A percentile compares a stretch with the other conserved stretches of the same genome.
These are phyloP conservation scores for Macroramphosus scolopax DNA, from an alignment of 2,797 vertebrate genomes.

Conservation along the genomic window DNA sequence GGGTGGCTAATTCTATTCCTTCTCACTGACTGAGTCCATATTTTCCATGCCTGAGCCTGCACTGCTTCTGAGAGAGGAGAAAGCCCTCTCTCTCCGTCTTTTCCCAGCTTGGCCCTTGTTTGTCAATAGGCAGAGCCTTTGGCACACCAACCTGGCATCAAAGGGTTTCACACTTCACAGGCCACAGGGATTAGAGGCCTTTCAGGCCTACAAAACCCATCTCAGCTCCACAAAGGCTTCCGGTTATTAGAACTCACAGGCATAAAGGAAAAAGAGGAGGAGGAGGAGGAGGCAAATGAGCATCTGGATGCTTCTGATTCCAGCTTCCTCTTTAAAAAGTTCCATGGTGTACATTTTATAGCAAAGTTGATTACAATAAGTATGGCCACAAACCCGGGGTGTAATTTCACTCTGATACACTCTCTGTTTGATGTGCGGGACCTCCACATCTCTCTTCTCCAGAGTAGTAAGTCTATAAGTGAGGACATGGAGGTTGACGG, in stretches of 20 bases:
- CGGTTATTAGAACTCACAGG: constrained; percentile 78
- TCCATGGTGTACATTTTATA: constrained; percentile 64
- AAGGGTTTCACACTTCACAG: constrained; percentile 84
- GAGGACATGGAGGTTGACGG: constrained; percentile 67
- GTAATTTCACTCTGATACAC: constrained; percentile 52
- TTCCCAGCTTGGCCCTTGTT: constrained; percentile 76
- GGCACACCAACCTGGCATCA: constrained; percentile 80
- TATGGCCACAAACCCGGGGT: constrained; percentile 53
- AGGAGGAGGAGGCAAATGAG: constrained; percentile 70
- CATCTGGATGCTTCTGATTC: constrained; percentile 75
- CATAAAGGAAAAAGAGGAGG: constrained; percentile 67
- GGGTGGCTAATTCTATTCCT: constrained; percentile 76
- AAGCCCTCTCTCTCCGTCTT: constrained; percentile 61
- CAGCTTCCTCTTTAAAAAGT: constrained; percentile 66
- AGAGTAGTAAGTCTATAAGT: constrained; percentile 60
- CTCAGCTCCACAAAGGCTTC: constrained; percentile 80
- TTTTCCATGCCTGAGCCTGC: constrained; percentile 71
- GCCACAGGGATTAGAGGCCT: constrained; percentile 83
- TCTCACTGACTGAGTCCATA: constrained; percentile 73
- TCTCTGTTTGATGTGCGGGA: constrained; percentile 63
- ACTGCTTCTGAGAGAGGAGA: constrained; percentile 60
- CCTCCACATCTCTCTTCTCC: constrained; percentile 54
- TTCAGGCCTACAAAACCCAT: constrained; percentile 79
- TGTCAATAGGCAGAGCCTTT: constrained; percentile 81
- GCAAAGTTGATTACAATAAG: constrained; percentile 73